Percentiles rank a stretch among this genome's conserved stretches.
Evolutionary conservation across 2,113 vertebrate genomes (phyloP).

Genomic region (Oryzias melastigma): DNA sequence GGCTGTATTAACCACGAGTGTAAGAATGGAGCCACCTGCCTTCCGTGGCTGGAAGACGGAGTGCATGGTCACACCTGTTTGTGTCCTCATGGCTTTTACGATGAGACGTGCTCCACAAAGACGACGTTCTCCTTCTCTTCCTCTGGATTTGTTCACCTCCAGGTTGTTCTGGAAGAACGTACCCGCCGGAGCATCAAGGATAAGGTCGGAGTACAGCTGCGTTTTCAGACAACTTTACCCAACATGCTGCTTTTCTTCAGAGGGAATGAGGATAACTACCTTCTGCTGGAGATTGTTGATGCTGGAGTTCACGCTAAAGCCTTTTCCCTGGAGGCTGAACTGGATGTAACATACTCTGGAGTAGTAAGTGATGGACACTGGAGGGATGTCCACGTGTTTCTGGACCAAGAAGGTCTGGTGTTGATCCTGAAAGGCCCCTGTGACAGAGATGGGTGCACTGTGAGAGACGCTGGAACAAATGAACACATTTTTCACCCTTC

Average conservation of each 20-base stretch:
- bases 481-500: slow-evolving; percentile 34
- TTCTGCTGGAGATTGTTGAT: slow-evolving; percentile 80
- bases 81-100: slow-evolving; percentile 86
- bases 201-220: slow-evolving; percentile 64
- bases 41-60: slow-evolving; percentile 76
- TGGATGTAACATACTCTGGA: slow-evolving; percentile 50
- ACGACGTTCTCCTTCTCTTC: slow-evolving; percentile 90
- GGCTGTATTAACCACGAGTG: slow-evolving; percentile 86
- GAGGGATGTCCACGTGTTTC: slow-evolving; percentile 72
- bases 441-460: slow-evolving; percentile 67
- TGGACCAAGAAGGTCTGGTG: slow-evolving; percentile 59
- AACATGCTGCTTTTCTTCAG: slow-evolving; percentile 79
- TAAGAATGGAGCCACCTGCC: slow-evolving; percentile 84
- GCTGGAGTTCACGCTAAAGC: slow-evolving; percentile 73
- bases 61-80: slow-evolving; percentile 81
- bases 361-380: slow-evolving; percentile 83
- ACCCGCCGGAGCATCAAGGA: slow-evolving; percentile 47
- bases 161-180: slow-evolving; percentile 55
- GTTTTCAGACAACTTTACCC: slow-evolving; percentile 86
- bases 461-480: slow-evolving; percentile 30
- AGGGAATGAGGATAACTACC: slow-evolving; percentile 62
- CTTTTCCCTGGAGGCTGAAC: slow-evolving; percentile 50
- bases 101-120: slow-evolving; percentile 79
- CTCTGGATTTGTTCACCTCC: slow-evolving; percentile 74
- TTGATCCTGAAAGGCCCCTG: slow-evolving; percentile 79